Evolutionary conservation across 2,797 vertebrate genomes (phyloP), one percentile per base, ranked within the genome.

Genomic region (Lacerta agilis): DNA sequence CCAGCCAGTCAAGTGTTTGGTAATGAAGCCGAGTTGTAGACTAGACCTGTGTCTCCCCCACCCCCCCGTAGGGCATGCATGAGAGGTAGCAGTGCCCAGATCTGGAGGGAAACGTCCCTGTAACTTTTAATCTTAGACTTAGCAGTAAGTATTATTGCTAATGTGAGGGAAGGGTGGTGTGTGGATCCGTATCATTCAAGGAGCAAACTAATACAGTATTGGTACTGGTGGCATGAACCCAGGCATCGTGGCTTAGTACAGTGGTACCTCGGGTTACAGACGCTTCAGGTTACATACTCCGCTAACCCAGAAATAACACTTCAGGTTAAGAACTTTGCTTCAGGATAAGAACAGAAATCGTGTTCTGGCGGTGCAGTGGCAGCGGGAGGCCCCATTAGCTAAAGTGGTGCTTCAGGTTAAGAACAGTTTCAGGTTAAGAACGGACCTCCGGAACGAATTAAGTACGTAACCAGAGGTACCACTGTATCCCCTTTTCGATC

Each of bases 131-230:
- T n/a, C 61, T 49, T 49, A 49, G 49, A 3, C 0, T 81, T 86
- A 69, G 72, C 71, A 82, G 83, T 89, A 81, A 84, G 88, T 89
- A 69, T n/a, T 18, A 38, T 43, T 66, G n/a, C 43, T 71, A 17
- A 76, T 3, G 1, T 36, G 20, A 2, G 33, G 67, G 49, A 36
- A 20, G 18, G 61, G 17, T 0, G 1, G 18, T 13, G 4, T 41
- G 20, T 27, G 64, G 17, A 61, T 80, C 27, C n/a, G 27, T 66
- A n/a, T 61, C 33, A 13, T 78, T 49, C 18, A 15, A 27, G 9
- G 43, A 29, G 36, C 8, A 82, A 33, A 11, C 17, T 11, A 6
- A 43, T 85, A 33, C 33, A 33, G 33, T 33, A 83, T 72, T 85
- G 36, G 8, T n/a, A 4, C 27, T 29, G 23, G 15, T 11, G 25